Conservation (phyloP, 2,113 vertebrate genomes). For the Bufo gargarizans region DNA sequence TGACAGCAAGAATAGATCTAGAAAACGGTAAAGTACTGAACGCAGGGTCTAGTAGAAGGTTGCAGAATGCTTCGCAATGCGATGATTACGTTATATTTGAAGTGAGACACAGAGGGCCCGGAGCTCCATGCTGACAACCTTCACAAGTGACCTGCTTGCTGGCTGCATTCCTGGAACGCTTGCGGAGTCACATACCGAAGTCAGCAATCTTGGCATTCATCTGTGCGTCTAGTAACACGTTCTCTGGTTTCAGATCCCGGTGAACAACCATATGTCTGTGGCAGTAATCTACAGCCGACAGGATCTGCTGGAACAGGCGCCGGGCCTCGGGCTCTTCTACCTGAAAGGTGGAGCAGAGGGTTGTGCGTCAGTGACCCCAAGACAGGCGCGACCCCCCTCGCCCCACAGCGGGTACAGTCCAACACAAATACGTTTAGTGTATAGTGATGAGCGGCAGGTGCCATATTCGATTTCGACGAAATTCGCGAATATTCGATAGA, state of each 20-base stretch:
- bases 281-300: conserved; percentile 97
- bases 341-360: conserved; percentile 66
- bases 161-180: conserved; percentile 61
- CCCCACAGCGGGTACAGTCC: background rate
- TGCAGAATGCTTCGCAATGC: too few species aligned
- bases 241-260: conserved; percentile 97
- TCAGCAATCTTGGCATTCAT: conserved; percentile 99
- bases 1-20: too few species aligned
- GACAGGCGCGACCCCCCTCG: background rate
- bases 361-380: background rate
- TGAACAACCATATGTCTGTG: conserved; percentile 99
- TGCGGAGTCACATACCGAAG: conserved; percentile 82
- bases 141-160: conserved; percentile 50
- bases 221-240: conserved; percentile 92
- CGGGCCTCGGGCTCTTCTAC: conserved; percentile 93
- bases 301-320: conserved; percentile 97
- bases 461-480: too few species aligned
- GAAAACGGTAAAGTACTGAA: too few species aligned
- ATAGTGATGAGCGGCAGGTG: too few species aligned
- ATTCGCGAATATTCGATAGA: too few species aligned
- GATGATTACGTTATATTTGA: too few species aligned
- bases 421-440: background rate
- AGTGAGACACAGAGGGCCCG: too few species aligned
- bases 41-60: too few species aligned
- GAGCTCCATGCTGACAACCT: conserved; percentile 52